A percentile compares a stretch with the other conserved stretches of the same genome.
Evolutionary conservation across 1,140 invertebrate genomes (phyloP).

Genomic region (Chironomus tepperi): DNA sequence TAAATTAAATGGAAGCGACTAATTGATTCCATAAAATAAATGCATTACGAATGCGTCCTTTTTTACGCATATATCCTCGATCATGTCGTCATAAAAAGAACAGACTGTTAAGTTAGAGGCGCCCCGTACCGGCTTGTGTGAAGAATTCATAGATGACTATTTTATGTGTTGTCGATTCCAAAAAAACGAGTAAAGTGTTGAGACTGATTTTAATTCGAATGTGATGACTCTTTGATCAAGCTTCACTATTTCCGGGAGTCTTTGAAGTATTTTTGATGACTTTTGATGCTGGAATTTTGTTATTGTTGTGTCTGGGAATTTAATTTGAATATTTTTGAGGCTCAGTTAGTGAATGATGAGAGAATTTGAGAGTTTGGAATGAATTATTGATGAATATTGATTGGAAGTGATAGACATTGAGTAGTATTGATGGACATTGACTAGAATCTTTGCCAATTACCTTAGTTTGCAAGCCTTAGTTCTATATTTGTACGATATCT

Average conservation of each 20-base stretch:
- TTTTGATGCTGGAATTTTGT: too few species aligned
- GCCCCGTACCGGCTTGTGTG: not conserved
- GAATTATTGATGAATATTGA: too few species aligned
- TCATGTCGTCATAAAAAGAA: not conserved
- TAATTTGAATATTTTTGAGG: too few species aligned
- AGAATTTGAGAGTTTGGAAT: too few species aligned
- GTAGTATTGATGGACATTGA: too few species aligned
- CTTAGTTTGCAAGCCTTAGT: too few species aligned
- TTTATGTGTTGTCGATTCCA: not conserved
- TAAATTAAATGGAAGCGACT: conserved; percentile 18
- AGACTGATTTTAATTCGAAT: not conserved
- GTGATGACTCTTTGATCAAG: not conserved
- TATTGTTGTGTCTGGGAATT: too few species aligned
- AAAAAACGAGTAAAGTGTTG: not conserved
- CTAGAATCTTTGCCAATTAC: too few species aligned
- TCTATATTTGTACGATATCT: too few species aligned
- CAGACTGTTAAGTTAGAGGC: not conserved
- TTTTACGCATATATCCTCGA: not conserved
- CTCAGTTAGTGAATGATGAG: too few species aligned
- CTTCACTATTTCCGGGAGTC: not conserved
- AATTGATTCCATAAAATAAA: conserved; percentile 19
- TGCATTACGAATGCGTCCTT: conserved; percentile 1
- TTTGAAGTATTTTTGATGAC: too few species aligned
- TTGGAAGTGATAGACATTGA: too few species aligned
- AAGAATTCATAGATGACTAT: not conserved